These are phyloP conservation scores for Huso huso DNA, from an alignment of 2,797 vertebrate genomes.

Conservation along the genomic window DNA sequence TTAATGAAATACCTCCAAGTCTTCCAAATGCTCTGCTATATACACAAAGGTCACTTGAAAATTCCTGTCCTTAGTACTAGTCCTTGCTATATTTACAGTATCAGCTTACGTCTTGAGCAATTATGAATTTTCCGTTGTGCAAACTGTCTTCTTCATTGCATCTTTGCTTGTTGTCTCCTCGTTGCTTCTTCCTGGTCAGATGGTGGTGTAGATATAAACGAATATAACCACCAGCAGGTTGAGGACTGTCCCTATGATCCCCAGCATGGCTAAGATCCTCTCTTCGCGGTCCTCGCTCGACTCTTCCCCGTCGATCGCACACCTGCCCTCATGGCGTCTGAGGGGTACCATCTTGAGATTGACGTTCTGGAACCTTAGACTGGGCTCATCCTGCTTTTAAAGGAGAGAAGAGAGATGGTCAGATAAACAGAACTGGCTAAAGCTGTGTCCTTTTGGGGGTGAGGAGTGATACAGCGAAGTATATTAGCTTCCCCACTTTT, in stretches of 20 bases:
- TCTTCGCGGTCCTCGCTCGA: slow-evolving; percentile 59
- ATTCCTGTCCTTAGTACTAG: no score
- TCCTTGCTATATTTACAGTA: no score
- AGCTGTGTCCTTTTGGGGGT: no score
- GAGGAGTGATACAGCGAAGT: no score
- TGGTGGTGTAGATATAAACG: slow-evolving; percentile 63
- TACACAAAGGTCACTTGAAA: no score
- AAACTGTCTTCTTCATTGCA: no score
- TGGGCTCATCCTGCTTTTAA: slow-evolving; percentile 42
- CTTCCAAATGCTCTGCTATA: no score
- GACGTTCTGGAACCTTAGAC: slow-evolving; percentile 56
- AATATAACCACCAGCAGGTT: slow-evolving; percentile 67
- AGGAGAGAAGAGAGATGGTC: not conserved
- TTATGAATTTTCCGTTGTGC: no score
- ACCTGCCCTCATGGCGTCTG: slow-evolving; percentile 54
- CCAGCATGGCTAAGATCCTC: slow-evolving; percentile 56
- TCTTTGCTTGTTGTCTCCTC: not conserved
- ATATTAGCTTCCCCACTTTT: no score
- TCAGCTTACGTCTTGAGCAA: no score
- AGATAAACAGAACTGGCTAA: not conserved
- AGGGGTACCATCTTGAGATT: slow-evolving; percentile 70
- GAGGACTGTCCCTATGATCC: slow-evolving; percentile 67
- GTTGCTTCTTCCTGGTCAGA: slow-evolving; percentile 15
- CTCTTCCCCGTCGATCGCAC: slow-evolving; percentile 48
- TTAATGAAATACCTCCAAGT: no score